Base-by-base conservation (phyloP, 2,113 vertebrate genomes). In the Aplodontia rufa region DNA sequence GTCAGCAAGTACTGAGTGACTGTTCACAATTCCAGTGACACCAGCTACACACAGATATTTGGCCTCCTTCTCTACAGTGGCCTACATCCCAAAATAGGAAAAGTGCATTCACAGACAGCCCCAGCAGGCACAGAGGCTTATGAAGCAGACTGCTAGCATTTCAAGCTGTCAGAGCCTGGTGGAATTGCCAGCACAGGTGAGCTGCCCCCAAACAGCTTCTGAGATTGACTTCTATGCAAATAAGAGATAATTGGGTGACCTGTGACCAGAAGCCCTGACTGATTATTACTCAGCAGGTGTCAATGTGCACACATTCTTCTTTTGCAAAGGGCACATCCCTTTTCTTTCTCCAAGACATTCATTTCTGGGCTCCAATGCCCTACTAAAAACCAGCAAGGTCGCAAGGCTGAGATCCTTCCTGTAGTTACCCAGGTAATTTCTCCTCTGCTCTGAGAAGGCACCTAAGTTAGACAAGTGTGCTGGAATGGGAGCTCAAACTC, bases 81-180 rank as follows among this genome's bases (percentile, higher is more conserved):
- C 83, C 91, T 96, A 96, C 96, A 97, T 96, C 97, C 89, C 51
- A 0, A 97, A 98, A 98, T 94, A 97, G 97, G 91, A 98, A 97
- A 97, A 97, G 96, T 96, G 90, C 87, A 86, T 96, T 98, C 89
- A 93, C 87, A 92, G 81, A 96, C 58, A 95, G 90, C 11, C 82
- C n/a, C 94, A 87, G 94, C 88, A 79, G 94, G 94, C 79, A 32
- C 85, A 51, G 40, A 74, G 84, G 45, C 45, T 16, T 32, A 32
- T 45, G 40, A 92, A 94, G 68, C 91, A 40, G 47, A 83, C 55
- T 89, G 96, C 86, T 68, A 30, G 35, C 45, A 28, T 28, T 78
- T 94, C 64, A 72, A 35, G 78, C 68, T 75, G 47, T 92, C 92
- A 94, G 42, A 90, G 71, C 71, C 28, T 20, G 42, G 71, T 76